Evolutionary conservation across 2,113 vertebrate genomes (phyloP), one percentile per base, ranked within the genome.

Genomic region (Ctenodactylus gundi): DNA sequence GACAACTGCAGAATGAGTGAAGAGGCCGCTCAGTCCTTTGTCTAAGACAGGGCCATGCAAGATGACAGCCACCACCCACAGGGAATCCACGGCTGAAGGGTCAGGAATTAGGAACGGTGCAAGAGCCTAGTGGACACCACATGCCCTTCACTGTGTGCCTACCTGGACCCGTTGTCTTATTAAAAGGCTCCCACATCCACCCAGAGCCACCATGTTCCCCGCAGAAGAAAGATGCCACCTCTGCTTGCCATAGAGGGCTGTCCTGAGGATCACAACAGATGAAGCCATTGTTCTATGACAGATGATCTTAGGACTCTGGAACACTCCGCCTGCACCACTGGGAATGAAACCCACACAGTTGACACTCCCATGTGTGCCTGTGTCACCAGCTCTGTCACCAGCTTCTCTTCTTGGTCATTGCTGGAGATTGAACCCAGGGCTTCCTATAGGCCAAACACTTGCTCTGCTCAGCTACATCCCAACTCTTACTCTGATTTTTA

Each of bases 301-400:
- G 27, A n/a, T 4, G 21, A 51, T 39, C 1, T 29, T 7, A 68
- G 21, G 20, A 44, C n/a, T 4, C 64, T 27, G 13, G 31, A 15
- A 29, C 0, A 1, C 14, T 20, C n/a, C 1, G 0, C 4, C 3
- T n/a, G 25, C 1, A 6, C 25, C 34, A 1, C 0, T 0, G 53
- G 6, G n/a, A 2, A 6, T 0, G 1, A 1, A 2, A 10, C 57
- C 11, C 4, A 3, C 0, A 2, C 21, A 14, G 3, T 14, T 44
- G 25, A 27, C 2, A 5, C 27, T 53, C 31, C 62, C 55, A 0
- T 21, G 2, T 76, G 44, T 36, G 3, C 57, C 25, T 51, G 6
- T 18, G 21, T 18, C 68, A 34, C 15, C 1, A 13, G 17, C 36
- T 29, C n/a, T 58, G 27, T 1, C 12, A 49, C 72, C 25, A 23